Base-by-base conservation (phyloP, 2,113 vertebrate species). In the Phyllostomus hastatus region DNA sequence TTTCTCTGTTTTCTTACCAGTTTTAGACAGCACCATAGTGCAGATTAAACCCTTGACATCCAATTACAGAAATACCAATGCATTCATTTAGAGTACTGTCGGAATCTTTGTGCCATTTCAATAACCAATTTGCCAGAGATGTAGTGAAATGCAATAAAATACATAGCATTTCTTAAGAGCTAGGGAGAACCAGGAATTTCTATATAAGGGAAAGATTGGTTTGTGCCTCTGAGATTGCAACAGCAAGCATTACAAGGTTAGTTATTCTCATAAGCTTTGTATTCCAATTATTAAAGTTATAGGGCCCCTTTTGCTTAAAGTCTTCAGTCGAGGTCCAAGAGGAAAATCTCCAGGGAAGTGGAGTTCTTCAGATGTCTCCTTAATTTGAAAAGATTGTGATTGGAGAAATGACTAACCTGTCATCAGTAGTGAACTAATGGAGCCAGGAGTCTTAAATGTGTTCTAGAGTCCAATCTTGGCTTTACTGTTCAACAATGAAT, bases 71-170 rank as follows among this genome's bases (percentile, higher is more conserved):
- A 96, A 94, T 91, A 61, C 70, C 7, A n/a, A 61, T n/a, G 48
- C 73, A 93, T 97, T 97, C 91, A 93, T 96, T 95, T 94, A 92
- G 85, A 96, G 9, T 35, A 54, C 80, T 98, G 93, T 94, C 95
- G 97, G 96, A 83, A 31, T 19, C 66, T 61, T n/a, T 69, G 38
- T 88, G 70, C 84, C 70, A 35, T 94, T 97, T 98, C 93, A 82
- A 67, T 94, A 95, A 90, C 96, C 94, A 81, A 28, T 66, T 97
- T 97, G 73, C 84, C 87, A 75, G 88, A 92, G 43, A 85, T 52
- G 9, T 15, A 85, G 67, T 81, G 81, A 96, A 95, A 96, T 78
- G 35, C 48, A 67, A 57, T 50, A 4, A 95, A 98, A 93, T 95
- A 52, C 28, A 12, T 61, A 95, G 59, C 84, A 48, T 26, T 89